These are phyloP conservation scores for Sinocyclocheilus rhinocerous DNA, from an alignment of 2,113 vertebrate genomes.

Conservation along the genomic window DNA sequence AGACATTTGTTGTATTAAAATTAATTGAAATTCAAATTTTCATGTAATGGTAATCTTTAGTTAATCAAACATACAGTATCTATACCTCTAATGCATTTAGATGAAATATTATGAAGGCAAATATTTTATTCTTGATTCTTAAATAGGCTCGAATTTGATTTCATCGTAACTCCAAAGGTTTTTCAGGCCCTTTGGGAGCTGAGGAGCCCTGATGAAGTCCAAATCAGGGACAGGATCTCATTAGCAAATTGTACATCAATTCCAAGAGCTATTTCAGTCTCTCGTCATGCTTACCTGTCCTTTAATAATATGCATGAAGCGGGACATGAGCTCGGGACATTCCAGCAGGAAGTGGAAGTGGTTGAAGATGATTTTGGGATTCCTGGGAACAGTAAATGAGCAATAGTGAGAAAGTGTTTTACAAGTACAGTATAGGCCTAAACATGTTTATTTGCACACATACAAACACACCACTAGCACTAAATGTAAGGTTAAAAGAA, in stretches of 20 bases:
- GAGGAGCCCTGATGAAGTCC: not conserved
- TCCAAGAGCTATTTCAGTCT: not conserved
- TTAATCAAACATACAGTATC: not conserved
- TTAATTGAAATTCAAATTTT: not conserved
- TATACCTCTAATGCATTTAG: not conserved
- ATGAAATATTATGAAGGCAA: not conserved
- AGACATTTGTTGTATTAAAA: not conserved
- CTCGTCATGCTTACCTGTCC: slow-evolving; percentile 82
- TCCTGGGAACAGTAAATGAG: slow-evolving; percentile 76
- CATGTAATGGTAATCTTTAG: not conserved
- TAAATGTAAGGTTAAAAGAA: not conserved
- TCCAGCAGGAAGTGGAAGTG: slow-evolving; percentile 99
- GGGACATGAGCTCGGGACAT: slow-evolving; percentile 98
- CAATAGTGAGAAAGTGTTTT: slow-evolving; percentile 3
- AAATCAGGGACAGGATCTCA: not conserved
- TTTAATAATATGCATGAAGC: slow-evolving; percentile 99
- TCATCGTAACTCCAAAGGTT: not conserved
- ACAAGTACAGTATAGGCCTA: not conserved
- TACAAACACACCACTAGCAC: not conserved
- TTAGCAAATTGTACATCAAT: not conserved
- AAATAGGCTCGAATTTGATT: not conserved
- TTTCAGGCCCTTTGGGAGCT: not conserved
- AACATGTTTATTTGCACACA: not conserved
- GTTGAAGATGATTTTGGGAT: slow-evolving; percentile 98
- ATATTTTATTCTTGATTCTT: not conserved